Base-by-base conservation (phyloP, 1,140 invertebrate genomes). In the Bombus pyrosoma region DNA sequence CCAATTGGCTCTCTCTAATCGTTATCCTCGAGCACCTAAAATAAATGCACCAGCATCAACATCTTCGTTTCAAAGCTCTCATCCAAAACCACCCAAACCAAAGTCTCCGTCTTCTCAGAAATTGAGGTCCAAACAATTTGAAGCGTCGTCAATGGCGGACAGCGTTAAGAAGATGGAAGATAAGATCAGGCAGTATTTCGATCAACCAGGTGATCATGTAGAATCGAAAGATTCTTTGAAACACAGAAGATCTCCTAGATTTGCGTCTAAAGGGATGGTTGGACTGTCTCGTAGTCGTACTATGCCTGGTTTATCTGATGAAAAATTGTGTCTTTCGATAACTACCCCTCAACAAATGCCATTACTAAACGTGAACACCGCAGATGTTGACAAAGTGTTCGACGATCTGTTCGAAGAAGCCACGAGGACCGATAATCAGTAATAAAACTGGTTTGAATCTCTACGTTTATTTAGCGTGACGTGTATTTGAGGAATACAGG, bases 171-270 rank as follows among this genome's bases (percentile, higher is more conserved):
- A 97, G 53, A 98, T 98, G 95, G 96, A 97, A 90, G 96, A 96
- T 59, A 97, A 97, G 9, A 97, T 98, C 66, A 97, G 97, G 81
- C 97, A 97, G n/a, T 98, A 98, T 92, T 97, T 98, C 28, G 84
- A 92, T n/a, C 93, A 90, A 28, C 82, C 92, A 28, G 80, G 37
- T 6, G 89, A 90, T 0, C n/a, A 18, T 12, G 66, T 86, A 2
- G 89, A 93, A 28, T 78, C 78, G 8, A 90, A 88, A 28, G 86
- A 91, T 8, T 15, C 64, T 4, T 1, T 78, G 18, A 92, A 89
- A 25, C 89, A 84, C 57, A 91, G 91, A 18, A 85, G 92, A 34
- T 78, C 90, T 89, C 28, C 81, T 59, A 34, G 85, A 37, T 32
- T n/a, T n/a, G 18, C 37, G 0, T 87, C 90, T 34, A 95, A 93